phyloP scores from a whole-genome alignment of 2,113 vertebrate species.

The Chunga burmeisteri region DNA sequence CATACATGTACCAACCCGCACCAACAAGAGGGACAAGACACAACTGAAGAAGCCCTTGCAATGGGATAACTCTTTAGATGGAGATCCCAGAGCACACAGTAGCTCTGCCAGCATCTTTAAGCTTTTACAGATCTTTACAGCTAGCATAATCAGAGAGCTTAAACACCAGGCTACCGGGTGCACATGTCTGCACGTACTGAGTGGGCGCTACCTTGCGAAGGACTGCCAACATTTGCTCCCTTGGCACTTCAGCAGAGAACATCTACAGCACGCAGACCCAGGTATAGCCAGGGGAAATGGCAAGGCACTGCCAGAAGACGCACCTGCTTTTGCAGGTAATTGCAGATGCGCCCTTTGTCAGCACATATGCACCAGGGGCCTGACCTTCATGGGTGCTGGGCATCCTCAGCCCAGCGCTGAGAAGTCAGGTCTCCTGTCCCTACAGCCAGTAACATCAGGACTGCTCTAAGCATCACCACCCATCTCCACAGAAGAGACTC shows the following conservation, averaged over 20 bases:
- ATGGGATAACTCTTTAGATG: neutral
- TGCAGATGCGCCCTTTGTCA: neutral
- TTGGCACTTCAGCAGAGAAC: neutral
- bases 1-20: neutral
- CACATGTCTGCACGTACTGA: neutral
- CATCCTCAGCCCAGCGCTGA: neutral
- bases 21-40: neutral
- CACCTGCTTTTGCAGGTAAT: neutral
- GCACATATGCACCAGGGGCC: neutral
- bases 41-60: neutral
- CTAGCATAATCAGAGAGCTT: neutral
- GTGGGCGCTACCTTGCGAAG: neutral
- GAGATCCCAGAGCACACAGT: neutral
- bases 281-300: fast-evolving
- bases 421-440: neutral
- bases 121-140: neutral
- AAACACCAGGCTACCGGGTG: neutral
- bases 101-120: neutral
- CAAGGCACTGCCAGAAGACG: neutral
- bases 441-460: neutral
- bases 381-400: neutral
- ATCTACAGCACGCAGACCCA: neutral
- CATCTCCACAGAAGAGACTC: neutral
- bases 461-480: neutral
- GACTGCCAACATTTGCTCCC: neutral